These are phyloP conservation scores for Gastracanthus pulcherrimus DNA, from an alignment of 2,888 invertebrate genomes.

Conservation along the genomic window DNA sequence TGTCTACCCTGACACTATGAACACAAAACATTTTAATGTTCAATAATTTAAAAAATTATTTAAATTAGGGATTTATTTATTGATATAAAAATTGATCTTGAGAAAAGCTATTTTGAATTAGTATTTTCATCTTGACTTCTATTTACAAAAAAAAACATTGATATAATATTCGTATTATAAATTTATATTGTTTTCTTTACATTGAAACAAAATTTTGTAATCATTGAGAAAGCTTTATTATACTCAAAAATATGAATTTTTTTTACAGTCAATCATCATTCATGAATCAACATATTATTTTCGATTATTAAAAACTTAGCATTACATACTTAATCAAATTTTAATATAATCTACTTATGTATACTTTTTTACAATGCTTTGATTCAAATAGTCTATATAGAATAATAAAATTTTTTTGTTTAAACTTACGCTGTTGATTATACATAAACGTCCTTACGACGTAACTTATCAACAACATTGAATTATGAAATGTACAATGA, in stretches of 20 bases:
- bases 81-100: too few relatives aligned
- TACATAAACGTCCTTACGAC: background rate
- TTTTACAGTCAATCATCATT: constrained; percentile 12
- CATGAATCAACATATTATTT: constrained; percentile 15
- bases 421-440: constrained; percentile 8
- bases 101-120: too few relatives aligned
- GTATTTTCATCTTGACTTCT: too few relatives aligned
- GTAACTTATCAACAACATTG: background rate
- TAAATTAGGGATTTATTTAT: too few relatives aligned
- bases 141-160: background rate
- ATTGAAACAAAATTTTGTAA: constrained; percentile 3
- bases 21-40: too few relatives aligned
- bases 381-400: background rate
- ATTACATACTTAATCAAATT: background rate
- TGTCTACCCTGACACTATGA: too few relatives aligned
- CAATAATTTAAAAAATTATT: too few relatives aligned
- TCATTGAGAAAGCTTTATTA: constrained; percentile 38
- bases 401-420: constrained; percentile 18
- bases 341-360: constrained; percentile 18
- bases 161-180: background rate
- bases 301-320: constrained; percentile 10
- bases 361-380: constrained; percentile 41
- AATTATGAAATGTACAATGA: constrained; percentile 30
- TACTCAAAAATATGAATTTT: constrained; percentile 42
- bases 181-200: background rate